Base-by-base conservation (phyloP, 2,888 invertebrate genomes). In the Cryptocephalus moraei region DNA sequence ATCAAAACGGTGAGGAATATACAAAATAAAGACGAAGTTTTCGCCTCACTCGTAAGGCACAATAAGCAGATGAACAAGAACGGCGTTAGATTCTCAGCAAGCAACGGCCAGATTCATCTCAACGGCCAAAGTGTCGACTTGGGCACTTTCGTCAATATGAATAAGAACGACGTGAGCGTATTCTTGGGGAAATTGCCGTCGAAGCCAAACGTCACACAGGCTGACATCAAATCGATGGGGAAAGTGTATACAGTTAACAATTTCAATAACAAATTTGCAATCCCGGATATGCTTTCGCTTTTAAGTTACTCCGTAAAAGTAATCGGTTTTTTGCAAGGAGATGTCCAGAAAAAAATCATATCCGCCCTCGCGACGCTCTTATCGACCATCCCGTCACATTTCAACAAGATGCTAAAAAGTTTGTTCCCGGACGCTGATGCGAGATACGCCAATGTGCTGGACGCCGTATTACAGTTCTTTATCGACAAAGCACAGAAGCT, bases 11-110 rank as follows among this genome's bases (percentile, higher is more conserved):
- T 78, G 43, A 67, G 72, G 43, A 77, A 69, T 55, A 76, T 78
- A 40, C 58, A 58, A 9, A 70, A 78, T 60, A 77, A 75, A 56
- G 76, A 79, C 54, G 76, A 78, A 50, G 75, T 75, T 55, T 77
- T 79, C 55, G 73, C 76, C 1, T 73, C 74, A 52, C 71, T 78
- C 1, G 70, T 77, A 0, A 66, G 70, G 42, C 73, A 75, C 38
- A 78, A 77, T 62, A 78, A 75, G 56, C 71, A 75, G 33, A 55
- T 78, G 38, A 79, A 77, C 55, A 65, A 72, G 44, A 71, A 76
- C 53, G 74, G 73, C 40, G 61, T 68, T 13, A 58, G 48, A 49
- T 63, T 64, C 51, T 53, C 60, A 31, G 65, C 62, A 4, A 47
- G 51, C 4, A 53, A 51, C 32, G 65, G 66, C 8, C 45, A 62